Percentiles rank a stretch among this genome's conserved stretches.
Conservation (phyloP, 92 coral and sea anemone genomes). For the Umimayanthus kanabou region DNA sequence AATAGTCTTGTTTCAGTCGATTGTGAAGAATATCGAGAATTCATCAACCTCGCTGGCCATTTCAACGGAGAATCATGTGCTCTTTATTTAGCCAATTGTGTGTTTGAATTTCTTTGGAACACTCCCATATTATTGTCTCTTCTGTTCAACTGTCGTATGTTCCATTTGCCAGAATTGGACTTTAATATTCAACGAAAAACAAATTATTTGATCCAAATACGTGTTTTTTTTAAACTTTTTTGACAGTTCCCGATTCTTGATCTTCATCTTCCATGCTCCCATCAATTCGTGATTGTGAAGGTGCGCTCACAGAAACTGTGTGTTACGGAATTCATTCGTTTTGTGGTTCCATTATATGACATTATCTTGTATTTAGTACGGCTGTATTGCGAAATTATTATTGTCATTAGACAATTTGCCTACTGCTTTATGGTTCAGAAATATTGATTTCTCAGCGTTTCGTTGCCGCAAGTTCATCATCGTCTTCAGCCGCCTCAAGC, state of each 20-base stretch:
- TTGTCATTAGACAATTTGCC: neutral
- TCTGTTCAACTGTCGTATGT: neutral
- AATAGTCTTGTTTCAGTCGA: neutral
- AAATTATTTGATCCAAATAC: neutral
- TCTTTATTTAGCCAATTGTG: no score
- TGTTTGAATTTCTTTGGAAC: conserved; percentile 25
- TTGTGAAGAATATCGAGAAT: neutral
- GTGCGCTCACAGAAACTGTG: neutral
- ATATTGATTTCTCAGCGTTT: neutral
- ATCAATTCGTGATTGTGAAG: neutral
- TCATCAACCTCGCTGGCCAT: neutral
- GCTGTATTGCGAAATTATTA: neutral
- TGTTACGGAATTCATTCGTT: conserved; percentile 4
- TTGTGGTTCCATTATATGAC: neutral
- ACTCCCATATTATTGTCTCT: conserved; percentile 34
- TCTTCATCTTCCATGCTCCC: neutral
- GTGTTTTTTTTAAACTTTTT: neutral
- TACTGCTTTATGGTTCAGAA: conserved; percentile 1
- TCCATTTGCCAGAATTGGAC: conserved; percentile 13
- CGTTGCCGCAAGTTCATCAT: neutral
- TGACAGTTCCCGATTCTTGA: neutral
- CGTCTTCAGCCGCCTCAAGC: neutral
- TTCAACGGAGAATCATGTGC: conserved; percentile 8
- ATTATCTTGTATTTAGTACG: neutral
- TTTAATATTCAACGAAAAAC: neutral